Percentiles rank a stretch among this genome's conserved stretches.
Evolutionary conservation across 2,888 invertebrate genomes (phyloP).

Genomic region (Seira ritae): DNA sequence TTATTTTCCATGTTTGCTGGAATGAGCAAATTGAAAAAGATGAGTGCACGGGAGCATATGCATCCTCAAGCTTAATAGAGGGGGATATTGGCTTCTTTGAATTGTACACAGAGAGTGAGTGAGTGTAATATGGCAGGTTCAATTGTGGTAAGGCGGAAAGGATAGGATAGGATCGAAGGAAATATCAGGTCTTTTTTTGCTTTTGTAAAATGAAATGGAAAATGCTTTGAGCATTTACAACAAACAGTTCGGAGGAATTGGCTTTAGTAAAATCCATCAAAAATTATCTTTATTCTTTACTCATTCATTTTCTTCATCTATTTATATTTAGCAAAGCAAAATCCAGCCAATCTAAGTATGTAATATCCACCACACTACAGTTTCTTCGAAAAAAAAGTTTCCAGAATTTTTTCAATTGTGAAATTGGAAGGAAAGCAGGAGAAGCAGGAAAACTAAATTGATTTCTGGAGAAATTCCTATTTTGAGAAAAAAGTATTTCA

Average conservation of each 20-base stretch:
- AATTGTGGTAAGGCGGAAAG: not conserved
- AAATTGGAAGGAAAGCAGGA: not conserved
- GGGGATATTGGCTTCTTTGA: too few species aligned
- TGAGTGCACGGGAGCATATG: conserved; percentile 12
- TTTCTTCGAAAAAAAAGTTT: too few species aligned
- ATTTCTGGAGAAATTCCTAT: too few species aligned
- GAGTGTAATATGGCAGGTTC: conserved; percentile 4
- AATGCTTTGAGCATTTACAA: not conserved
- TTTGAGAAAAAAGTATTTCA: too few species aligned
- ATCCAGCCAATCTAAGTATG: too few species aligned
- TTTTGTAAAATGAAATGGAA: not conserved
- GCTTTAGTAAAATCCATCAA: not conserved
- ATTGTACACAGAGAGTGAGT: not conserved
- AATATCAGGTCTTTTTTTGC: not conserved
- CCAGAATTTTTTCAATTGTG: not conserved
- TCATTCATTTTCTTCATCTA: not conserved
- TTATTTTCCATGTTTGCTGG: conserved; percentile 18
- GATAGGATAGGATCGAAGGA: not conserved
- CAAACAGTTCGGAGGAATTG: not conserved
- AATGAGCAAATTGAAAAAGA: conserved; percentile 42
- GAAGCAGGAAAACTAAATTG: too few species aligned
- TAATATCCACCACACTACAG: too few species aligned
- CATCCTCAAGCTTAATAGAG: not conserved
- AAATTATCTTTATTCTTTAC: not conserved
- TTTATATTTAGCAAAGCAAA: conserved; percentile 3